Evolutionary conservation across 2,113 vertebrate genomes (phyloP), one percentile per base, ranked within the genome.

Genomic region (Oceanodroma tethys): DNA sequence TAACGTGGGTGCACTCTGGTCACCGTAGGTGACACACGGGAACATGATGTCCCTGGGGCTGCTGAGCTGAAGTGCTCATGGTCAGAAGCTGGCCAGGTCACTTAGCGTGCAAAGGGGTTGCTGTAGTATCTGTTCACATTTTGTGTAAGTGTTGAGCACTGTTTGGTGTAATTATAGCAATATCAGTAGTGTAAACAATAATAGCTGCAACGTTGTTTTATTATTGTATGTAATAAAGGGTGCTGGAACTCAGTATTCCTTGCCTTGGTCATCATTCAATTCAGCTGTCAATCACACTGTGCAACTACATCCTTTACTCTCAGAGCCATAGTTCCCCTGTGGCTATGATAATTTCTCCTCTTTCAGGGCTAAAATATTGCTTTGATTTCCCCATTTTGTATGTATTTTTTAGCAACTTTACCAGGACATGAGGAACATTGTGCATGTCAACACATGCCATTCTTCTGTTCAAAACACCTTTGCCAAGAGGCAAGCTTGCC

Each of bases 391-490:
- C 6, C 13, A 4, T 25, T 78, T 76, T n/a, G 20, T 30, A 13
- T 18, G 13, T 10, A 13, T 59, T 70, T 90, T 42, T 38, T 59
- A 55, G 38, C 23, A 47, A 5, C 25, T 71, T 90, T 29, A 68
- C 15, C 16, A 23, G 43, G n/a, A n/a, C 16, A 5, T 18, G 40
- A 58, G 27, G 47, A 67, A 48, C 20, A 38, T 18, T 15, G 18
- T 23, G 3, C 11, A 1, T 15, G 27, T 67, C 34, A 47, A 5
- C 4, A 7, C 22, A 7, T 5, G 21, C 4, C n/a, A 12, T 32
- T 67, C 34, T 18, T 38, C 19, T 40, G 23, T 13, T 55, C 32
- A 53, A 26, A 88, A 40, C 22, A 25, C 21, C 32, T 30, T n/a
- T 56, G 25, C 9, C 27, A 11, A 52, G 67, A 81, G 63, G 34